Evolutionary conservation across 2,113 vertebrate species (phyloP), one percentile per base, ranked within the genome.

Genomic region (Jacana jacana): DNA sequence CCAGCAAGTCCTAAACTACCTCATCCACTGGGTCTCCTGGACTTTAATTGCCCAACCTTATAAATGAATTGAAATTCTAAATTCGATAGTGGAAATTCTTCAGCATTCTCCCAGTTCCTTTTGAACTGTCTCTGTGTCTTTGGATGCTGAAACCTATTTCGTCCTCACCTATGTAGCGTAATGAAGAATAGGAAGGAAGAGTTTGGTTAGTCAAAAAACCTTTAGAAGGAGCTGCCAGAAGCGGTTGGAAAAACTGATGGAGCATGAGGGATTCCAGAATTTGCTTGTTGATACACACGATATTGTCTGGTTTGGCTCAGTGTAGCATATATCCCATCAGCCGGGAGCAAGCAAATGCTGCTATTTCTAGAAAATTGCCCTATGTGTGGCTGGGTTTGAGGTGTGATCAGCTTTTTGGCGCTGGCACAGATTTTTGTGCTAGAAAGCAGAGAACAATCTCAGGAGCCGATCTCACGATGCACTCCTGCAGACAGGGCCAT

Each of bases 331-430:
- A 86, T 78, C 51, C 58, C 2, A 1, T 72, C 91, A 86, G 44
- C 30, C 6, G 1, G 15, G n/a, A 86, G 18, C 24, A 46, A 58
- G 39, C 13, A 83, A 94, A 77, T 51, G 49, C 18, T 85, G 31
- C 44, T 90, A 10, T 90, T 93, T 93, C 82, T 58, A 86, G 81
- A 78, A 91, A 70, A 86, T 24, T 83, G 55, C 55, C 72, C 68
- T 95, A 73, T 83, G 72, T 66, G 60, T 0, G 4, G 31, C 72
- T 23, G 39, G 23, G 20, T 76, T 81, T 68, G 52, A 95, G 86
- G 86, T 89, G 77, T 57, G 82, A 93, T 66, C 88, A 83, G n/a
- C 11, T 49, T 92, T 91, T 76, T 85, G 70, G 77, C 8, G 0
- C 17, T 46, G 78, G 68, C 52, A 79, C 24, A 81, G 30, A n/a